Evolutionary conservation across 2,888 invertebrate genomes (phyloP).

Genomic region (Tiliacea citrago): DNA sequence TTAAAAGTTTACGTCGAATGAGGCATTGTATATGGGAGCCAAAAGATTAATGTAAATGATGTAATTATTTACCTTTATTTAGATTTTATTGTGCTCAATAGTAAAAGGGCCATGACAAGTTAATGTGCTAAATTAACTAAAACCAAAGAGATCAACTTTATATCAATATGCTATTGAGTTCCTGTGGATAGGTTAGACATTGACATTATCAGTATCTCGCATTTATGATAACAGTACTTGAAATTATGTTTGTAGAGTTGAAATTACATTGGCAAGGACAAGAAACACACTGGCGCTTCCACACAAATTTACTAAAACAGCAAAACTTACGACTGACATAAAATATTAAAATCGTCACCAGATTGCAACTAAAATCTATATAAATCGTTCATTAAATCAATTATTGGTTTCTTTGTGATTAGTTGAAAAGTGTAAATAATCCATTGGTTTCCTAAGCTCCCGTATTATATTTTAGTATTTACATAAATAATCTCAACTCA

Average conservation of each 20-base stretch:
- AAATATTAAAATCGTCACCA: not conserved
- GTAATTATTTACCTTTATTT: not conserved
- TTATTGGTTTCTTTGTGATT: not conserved
- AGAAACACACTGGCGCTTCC: conserved; percentile 30
- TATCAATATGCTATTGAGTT: conserved; percentile 18
- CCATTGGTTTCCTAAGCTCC: conserved; percentile 17
- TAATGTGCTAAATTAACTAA: conserved; percentile 33
- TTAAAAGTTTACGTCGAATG: not conserved
- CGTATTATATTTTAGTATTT: conserved; percentile 7
- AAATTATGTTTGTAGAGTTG: not conserved
- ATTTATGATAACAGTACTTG: conserved; percentile 25
- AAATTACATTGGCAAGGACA: conserved; percentile 14
- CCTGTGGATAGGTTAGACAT: conserved; percentile 1
- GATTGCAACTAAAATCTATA: not conserved
- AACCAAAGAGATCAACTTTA: conserved; percentile 60
- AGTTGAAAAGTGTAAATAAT: conserved; percentile 5
- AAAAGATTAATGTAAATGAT: not conserved
- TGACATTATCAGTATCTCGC: conserved; percentile 2
- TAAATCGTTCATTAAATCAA: not conserved
- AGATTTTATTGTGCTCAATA: not conserved
- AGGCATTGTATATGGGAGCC: not conserved
- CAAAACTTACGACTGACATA: not conserved
- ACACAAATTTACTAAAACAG: not conserved
- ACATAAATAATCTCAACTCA: conserved; percentile 7
- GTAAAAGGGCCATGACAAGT: conserved; percentile 41